Conservation (phyloP, 2,113 vertebrate genomes). For the Galbula dea region DNA sequence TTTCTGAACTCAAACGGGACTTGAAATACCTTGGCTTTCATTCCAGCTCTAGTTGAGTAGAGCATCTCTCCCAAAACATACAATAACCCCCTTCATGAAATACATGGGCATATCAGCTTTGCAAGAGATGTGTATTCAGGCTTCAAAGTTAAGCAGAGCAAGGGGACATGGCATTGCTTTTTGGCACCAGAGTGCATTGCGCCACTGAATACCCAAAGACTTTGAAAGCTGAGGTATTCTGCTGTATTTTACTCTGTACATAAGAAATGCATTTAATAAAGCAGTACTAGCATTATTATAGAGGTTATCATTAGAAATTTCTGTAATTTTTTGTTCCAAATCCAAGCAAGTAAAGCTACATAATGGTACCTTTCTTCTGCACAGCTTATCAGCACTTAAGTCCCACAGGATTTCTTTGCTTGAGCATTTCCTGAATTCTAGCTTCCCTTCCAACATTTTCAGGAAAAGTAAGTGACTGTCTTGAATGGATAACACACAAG, state of each 20-base stretch:
- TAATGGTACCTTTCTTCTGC: neutral
- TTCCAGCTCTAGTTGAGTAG: neutral
- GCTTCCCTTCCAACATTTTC: neutral
- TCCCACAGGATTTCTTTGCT: neutral
- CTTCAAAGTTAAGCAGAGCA: neutral
- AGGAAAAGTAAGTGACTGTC: slow-evolving; percentile 39
- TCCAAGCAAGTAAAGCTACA: neutral
- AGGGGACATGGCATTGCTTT: neutral
- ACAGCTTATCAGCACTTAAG: neutral
- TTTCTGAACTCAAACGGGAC: neutral
- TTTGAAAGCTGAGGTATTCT: neutral
- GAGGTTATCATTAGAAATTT: neutral
- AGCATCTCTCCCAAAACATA: neutral
- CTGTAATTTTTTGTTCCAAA: neutral
- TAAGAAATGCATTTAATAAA: neutral
- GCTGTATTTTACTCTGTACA: neutral
- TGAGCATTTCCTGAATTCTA: slow-evolving; percentile 27
- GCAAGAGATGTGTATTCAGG: neutral
- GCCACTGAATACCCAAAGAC: neutral
- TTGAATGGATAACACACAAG: slow-evolving; percentile 28
- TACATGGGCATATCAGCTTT: neutral
- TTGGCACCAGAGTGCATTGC: neutral
- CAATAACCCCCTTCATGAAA: neutral
- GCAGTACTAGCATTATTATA: neutral
- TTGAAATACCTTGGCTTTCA: neutral